phyloP scores from a whole-genome alignment of 2,888 invertebrate species.

The Drosophila siamana region DNA sequence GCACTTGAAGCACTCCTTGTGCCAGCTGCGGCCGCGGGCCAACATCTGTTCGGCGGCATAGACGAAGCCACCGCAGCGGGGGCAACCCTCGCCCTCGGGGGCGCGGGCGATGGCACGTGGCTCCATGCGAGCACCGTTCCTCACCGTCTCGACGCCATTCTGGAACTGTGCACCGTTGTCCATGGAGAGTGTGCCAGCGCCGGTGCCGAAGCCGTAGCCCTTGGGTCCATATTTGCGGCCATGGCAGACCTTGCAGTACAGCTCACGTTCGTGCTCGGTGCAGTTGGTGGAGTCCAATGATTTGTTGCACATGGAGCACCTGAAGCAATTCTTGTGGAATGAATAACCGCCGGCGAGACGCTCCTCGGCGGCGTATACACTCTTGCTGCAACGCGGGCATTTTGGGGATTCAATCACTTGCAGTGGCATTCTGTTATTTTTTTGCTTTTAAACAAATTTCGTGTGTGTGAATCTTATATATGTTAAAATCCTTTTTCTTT shows the following conservation, averaged over 20 bases:
- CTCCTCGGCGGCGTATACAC: conserved; percentile 73
- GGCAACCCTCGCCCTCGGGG: conserved; percentile 95
- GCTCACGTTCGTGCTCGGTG: conserved; percentile 71
- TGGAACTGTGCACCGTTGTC: conserved; percentile 76
- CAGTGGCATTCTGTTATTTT: conserved; percentile 59
- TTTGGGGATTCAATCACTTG: conserved; percentile 76
- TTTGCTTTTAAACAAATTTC: conserved; percentile 7
- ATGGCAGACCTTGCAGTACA: conserved; percentile 72
- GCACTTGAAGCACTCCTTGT: conserved; percentile 97
- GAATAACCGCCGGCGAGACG: conserved; percentile 72
- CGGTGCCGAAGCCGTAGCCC: conserved; percentile 72
- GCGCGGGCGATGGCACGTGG: conserved; percentile 92
- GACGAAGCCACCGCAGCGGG: conserved; percentile 96
- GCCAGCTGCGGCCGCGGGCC: conserved; percentile 88
- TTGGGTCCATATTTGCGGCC: conserved; percentile 73
- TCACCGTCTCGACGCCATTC: conserved; percentile 80
- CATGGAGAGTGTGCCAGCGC: conserved; percentile 76
- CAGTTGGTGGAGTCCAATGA: conserved; percentile 76
- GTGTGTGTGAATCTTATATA: conserved; percentile 6
- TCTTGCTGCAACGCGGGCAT: conserved; percentile 74
- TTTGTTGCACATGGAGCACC: conserved; percentile 78
- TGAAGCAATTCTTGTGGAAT: conserved; percentile 80
- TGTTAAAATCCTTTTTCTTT: conserved; percentile 9
- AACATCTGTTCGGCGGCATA: conserved; percentile 98
- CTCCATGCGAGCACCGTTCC: conserved; percentile 89